Evolutionary conservation across 2,888 invertebrate genomes (phyloP), one percentile per base, ranked within the genome.

Genomic region (Brachyptera risi): DNA sequence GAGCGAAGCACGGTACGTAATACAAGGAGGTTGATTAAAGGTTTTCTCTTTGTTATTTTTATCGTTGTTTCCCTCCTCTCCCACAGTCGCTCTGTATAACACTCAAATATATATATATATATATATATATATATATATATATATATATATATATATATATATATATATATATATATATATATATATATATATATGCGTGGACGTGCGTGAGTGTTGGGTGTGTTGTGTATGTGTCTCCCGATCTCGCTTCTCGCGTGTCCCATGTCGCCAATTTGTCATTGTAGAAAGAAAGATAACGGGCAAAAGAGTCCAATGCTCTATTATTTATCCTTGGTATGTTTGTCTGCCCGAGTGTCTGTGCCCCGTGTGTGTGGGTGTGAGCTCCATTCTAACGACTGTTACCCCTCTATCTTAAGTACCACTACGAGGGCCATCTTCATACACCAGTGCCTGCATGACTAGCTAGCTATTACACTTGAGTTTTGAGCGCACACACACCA

Each of bases 201-300:
- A 21, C 19, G 42, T 42, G 4, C 1, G 42, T 15, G 42, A 17
- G 42, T 31, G 35, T 5, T 31, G 40, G 40, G 40, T 47, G 47
- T 47, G 47, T 47, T 44, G 4, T 44, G 47, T 47, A 24, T 47
- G 47, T 47, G 19, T 47, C 21, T 47, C 51, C 19, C 17, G 51
- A 27, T 54, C 37, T 54, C 35, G 17, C 54, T 54, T 37, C 19
- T 26, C 44, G 21, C 50, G 7, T 23, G 61, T 61, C 61, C 61
- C 61, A n/a, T 38, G 61, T 37, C 61, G 57, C 56, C 61, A 61
- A 61, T 61, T 61, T 61, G 61, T 61, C 61, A 61, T 57, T 37
- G 56, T 40, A 40, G 50, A 44, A n/a, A n/a, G n/a, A n/a, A n/a
- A 59, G 61, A 61, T 61, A 61, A 61, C 61, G 38, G 58, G 57